Base-by-base conservation (phyloP, 1,140 invertebrate genomes). In the Pseudomyrmex pallidus region DNA sequence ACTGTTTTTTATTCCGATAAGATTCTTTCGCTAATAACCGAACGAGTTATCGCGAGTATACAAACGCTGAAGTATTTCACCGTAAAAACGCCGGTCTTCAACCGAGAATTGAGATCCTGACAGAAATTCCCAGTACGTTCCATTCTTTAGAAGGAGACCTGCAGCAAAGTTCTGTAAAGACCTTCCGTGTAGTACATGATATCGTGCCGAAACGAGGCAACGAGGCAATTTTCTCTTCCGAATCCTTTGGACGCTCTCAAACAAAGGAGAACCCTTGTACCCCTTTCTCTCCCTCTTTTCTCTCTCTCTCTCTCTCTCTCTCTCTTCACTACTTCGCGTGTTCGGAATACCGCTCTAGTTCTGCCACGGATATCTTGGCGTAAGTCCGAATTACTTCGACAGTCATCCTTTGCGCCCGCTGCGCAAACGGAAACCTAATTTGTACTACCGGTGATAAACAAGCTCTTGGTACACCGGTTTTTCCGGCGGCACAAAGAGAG, bases 321-420 rank as follows among this genome's bases (percentile, higher is more conserved):
- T 35, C 5, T 35, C 35, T 35, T 7, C 5, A 35, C 5, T 35
- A 13, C 9, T 46, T 13, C 44, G 2, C 66, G 35, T 44, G 7
- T 15, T 7, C 48, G 70, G 54, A 78, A 70, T 70, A 78, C 35
- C 15, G 54, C 12, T 70, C 44, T 57, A 59, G 59, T 59, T 78
- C 44, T 15, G 46, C 13, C 13, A 13, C 52, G 10, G 35, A 25
- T 44, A n/a, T 70, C 61, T 76, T 54, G 25, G 13, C 35, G 35
- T 56, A 59, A 13, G 46, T 70, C 76, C 66, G 44, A 80, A 80
- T 80, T 80, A 80, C 66, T 80, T 80, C 76, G 66, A 80, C 76
- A 80, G 66, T 72, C 66, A 20, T 80, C 76, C 35, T 77, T 15
- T 22, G 48, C 44, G 48, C 25, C n/a, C 12, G 35, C 35, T 44